Evolutionary conservation across 2,113 vertebrate species (phyloP), one percentile per base, ranked within the genome.

Genomic region (Mobula birostris): DNA sequence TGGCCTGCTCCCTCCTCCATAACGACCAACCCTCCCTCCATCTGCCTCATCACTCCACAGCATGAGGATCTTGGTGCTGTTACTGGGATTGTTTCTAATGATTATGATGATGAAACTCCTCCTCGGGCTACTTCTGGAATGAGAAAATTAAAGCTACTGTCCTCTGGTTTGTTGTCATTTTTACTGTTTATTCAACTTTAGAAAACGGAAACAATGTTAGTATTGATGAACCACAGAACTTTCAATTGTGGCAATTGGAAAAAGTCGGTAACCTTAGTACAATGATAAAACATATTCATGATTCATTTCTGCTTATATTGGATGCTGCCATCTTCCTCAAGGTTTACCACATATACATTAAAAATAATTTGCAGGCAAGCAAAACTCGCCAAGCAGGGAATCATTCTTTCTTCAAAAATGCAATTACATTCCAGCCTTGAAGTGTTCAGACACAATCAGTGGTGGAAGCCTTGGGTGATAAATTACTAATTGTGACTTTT

Each of bases 391-490:
- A 93, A 40, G 90, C 90, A 72, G 68, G 68, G 21, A 74, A 68
- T 15, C 68, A 70, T 72, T 48, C n/a, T 72, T 93, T 91, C 17
- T 70, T 93, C 90, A 74, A 40, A 74, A 93, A 93, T 40, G 90
- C 90, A 93, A 93, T 93, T 48, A 93, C 90, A 48, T 27, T 74
- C 7, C n/a, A 15, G 36, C 90, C 11, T 36, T 68, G 12, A 21
- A 48, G 68, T 36, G 19, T 7, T 27, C 90, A 24, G 32, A 48
- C 88, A 91, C 68, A 74, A 32, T 48, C 21, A 11, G 40, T 74
- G 90, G 32, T 93, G 90, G 48, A 36, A 40, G 40, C 32, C 36
- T 48, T 93, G 32, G 72, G 74, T 74, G 90, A 48, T 72, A 74
- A 70, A 70, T 48, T 40, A 70, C 68, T 93, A 93, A 40, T 27